Conservation (phyloP, 2,888 invertebrate genomes). For the Cantharis nigra region DNA sequence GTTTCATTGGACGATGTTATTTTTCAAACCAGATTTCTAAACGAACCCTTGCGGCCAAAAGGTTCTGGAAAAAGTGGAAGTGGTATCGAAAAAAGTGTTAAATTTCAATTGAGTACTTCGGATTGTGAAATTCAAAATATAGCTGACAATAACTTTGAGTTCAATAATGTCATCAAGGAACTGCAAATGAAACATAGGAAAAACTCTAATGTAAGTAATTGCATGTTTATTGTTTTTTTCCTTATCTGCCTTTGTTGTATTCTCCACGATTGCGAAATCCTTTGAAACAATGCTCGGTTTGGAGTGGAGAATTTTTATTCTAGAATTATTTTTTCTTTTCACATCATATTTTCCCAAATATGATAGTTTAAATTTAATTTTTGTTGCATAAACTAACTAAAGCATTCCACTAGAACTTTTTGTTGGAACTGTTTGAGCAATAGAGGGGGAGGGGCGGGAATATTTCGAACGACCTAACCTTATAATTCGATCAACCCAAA, state of each 20-base stretch:
- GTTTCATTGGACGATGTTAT: constrained; percentile 20
- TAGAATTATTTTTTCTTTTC: too few relatives aligned
- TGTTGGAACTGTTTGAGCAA: too few relatives aligned
- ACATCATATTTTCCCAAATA: too few relatives aligned
- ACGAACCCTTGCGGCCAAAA: not conserved
- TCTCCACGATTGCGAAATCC: not conserved
- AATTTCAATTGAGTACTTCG: not conserved
- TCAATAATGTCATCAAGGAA: constrained; percentile 6
- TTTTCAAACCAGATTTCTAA: not conserved
- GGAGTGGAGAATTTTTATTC: not conserved
- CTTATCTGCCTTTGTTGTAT: not conserved
- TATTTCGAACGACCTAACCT: too few relatives aligned
- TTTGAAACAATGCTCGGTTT: not conserved
- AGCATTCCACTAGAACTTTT: too few relatives aligned
- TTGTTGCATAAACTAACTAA: too few relatives aligned
- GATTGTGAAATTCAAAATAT: constrained; percentile 12
- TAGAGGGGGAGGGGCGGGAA: too few relatives aligned
- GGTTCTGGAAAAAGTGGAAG: not conserved
- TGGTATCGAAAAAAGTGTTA: not conserved
- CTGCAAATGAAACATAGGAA: not conserved
- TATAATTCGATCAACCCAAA: too few relatives aligned
- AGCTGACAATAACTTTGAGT: not conserved
- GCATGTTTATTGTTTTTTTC: not conserved
- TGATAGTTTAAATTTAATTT: too few relatives aligned
- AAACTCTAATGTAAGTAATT: constrained; percentile 2